Evolutionary conservation across 2,797 vertebrate genomes (phyloP), one percentile per base, ranked within the genome.

Genomic region (Chanos chanos): DNA sequence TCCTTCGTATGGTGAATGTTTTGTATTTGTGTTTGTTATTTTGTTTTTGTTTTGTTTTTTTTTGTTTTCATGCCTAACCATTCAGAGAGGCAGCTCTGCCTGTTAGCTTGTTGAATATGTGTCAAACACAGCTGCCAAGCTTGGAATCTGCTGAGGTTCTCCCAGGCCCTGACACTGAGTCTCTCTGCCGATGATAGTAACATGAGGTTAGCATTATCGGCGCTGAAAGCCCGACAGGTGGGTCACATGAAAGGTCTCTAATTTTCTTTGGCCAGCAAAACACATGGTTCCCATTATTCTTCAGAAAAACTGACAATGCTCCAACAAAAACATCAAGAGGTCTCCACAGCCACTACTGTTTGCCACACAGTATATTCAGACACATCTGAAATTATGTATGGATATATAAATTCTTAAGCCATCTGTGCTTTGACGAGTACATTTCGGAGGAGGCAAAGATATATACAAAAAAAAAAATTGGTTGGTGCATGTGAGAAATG

Each of bases 231-330:
- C 78, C 78, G 82, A 94, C 94, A 95, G 92, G 93, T 92, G 89
- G 91, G 90, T 94, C 90, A 88, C 75, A 83, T 82, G 81, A 87
- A 88, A 89, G 85, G 88, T 89, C 84, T 85, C 71, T 83, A 74
- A 82, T 91, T 92, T 87, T 88, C 83, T 87, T 87, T 81, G 77
- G 80, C 80, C 77, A 73, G 77, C 80, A 74, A 84, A 81, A 92
- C 93, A 96, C 84, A 89, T 92, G 90, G 86, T 92, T 92, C 85
- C 85, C 84, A 90, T 95, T 94, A 93, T 85, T 83, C 81, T 83
- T 83, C 82, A 89, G 87, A 87, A 90, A 92, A 94, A 90, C 89
- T 91, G 89, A 90, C 91, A 87, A 82, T 72, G 81, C 79, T 79
- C 82, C 83, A 81, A 84, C 48, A 41, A 65, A 83, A 81, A 83